A percentile compares a stretch with the other conserved stretches of the same genome.
phyloP scores from a whole-genome alignment of 2,113 vertebrate species.

The Tringa solitaria region DNA sequence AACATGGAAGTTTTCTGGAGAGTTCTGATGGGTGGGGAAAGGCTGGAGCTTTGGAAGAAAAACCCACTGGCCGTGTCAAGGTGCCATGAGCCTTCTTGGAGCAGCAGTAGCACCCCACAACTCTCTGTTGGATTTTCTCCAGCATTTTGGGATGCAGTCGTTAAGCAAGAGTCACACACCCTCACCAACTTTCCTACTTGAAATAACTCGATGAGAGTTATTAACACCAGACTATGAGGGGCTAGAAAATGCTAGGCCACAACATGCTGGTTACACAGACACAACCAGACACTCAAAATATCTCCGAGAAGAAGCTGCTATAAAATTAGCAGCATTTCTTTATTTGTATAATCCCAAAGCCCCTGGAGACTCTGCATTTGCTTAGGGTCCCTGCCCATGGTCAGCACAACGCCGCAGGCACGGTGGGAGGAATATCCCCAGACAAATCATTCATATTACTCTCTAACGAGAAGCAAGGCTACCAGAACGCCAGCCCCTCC shows the following conservation, averaged over 20 bases:
- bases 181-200: background rate
- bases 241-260: background rate
- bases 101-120: background rate
- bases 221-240: background rate
- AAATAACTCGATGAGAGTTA: background rate
- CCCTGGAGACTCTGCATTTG: background rate
- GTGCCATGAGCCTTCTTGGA: background rate
- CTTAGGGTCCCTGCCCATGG: background rate
- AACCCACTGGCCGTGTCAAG: background rate
- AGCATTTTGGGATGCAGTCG: background rate
- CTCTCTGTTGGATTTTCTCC: background rate
- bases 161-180: background rate
- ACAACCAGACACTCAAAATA: background rate
- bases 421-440: background rate
- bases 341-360: background rate
- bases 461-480: background rate
- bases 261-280: background rate
- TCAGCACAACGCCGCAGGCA: background rate
- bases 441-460: background rate
- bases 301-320: background rate
- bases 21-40: background rate
- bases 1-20: background rate
- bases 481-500: background rate
- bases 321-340: background rate
- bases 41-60: background rate